Evolutionary conservation across 2,113 vertebrate genomes (phyloP).

Genomic region (Leuciscus idus): DNA sequence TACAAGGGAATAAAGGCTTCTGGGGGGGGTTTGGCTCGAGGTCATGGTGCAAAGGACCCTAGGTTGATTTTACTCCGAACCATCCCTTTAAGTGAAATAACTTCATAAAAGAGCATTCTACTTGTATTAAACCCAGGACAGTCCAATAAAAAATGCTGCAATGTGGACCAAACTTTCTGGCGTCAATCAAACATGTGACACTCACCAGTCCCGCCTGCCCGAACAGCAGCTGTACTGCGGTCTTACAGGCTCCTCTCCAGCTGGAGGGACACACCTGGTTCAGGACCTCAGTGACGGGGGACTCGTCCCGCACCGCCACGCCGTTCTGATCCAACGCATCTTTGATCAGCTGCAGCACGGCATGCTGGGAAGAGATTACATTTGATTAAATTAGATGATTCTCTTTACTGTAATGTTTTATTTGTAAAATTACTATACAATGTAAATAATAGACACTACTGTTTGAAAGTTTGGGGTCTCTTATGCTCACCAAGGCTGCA

Average conservation of each 20-base stretch:
- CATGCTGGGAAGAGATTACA: conserved; percentile 78
- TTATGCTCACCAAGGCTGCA: not conserved
- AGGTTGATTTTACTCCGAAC: no score
- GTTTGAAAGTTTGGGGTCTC: no score
- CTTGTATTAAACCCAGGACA: no score
- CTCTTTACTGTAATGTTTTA: not conserved
- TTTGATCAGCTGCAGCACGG: conserved; percentile 94
- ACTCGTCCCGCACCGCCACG: conserved; percentile 85
- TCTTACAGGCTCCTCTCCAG: conserved; percentile 98
- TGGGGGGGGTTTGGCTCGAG: no score
- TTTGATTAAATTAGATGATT: not conserved
- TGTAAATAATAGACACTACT: no score
- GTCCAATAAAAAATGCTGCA: no score
- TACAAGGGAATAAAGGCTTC: no score
- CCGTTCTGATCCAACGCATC: conserved; percentile 92
- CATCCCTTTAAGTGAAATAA: no score
- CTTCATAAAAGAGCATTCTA: no score
- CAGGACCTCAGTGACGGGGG: conserved; percentile 92
- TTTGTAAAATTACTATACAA: no score
- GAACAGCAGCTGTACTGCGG: conserved; percentile 95
- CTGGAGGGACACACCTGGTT: conserved; percentile 98
- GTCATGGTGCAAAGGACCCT: no score
- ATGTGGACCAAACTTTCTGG: not conserved
- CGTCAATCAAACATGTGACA: conserved; percentile 4
- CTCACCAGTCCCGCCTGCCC: conserved; percentile 98